Percentiles rank a stretch among this genome's conserved stretches.
Evolutionary conservation across 2,113 vertebrate genomes (phyloP).

Genomic region (Archocentrus centrarchus): DNA sequence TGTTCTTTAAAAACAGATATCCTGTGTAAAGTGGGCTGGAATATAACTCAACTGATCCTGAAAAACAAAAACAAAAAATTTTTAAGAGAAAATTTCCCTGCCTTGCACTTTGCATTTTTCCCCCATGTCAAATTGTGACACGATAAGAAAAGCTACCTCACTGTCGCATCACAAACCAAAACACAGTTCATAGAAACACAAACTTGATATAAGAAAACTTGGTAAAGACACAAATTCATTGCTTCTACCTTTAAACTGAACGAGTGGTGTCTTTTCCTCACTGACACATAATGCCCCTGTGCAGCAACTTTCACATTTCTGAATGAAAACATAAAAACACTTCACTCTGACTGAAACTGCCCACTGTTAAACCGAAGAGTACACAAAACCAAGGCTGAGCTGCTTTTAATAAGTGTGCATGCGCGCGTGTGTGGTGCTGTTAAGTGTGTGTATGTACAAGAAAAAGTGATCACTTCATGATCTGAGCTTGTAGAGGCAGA

Average conservation of each 20-base stretch:
- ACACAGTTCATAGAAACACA: constrained; percentile 49
- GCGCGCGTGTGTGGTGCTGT: constrained; percentile 10
- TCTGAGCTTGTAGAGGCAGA: constrained; percentile 61
- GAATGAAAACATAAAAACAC: constrained; percentile 71
- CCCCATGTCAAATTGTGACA: constrained; percentile 59
- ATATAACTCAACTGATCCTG: constrained; percentile 34
- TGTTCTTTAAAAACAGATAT: constrained; percentile 1
- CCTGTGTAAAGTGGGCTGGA: background rate
- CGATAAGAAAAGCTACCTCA: constrained; percentile 56
- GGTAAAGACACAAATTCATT: constrained; percentile 54
- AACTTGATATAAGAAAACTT: constrained; percentile 44
- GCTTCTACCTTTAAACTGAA: constrained; percentile 71
- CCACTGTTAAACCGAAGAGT: constrained; percentile 34
- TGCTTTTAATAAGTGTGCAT: constrained; percentile 61
- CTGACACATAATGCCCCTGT: constrained; percentile 77
- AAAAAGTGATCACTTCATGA: constrained; percentile 64
- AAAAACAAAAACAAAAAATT: constrained; percentile 25
- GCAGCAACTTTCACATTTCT: constrained; percentile 79
- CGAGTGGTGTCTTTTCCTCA: constrained; percentile 59
- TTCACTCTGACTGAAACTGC: constrained; percentile 62
- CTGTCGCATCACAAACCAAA: constrained; percentile 56
- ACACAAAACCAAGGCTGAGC: constrained; percentile 33
- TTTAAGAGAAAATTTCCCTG: constrained; percentile 56
- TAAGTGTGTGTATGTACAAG: constrained; percentile 38
- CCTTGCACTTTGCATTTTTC: constrained; percentile 66